These are phyloP conservation scores for Drosophila tropicalis DNA, from an alignment of 1,140 invertebrate species.

Conservation along the genomic window DNA sequence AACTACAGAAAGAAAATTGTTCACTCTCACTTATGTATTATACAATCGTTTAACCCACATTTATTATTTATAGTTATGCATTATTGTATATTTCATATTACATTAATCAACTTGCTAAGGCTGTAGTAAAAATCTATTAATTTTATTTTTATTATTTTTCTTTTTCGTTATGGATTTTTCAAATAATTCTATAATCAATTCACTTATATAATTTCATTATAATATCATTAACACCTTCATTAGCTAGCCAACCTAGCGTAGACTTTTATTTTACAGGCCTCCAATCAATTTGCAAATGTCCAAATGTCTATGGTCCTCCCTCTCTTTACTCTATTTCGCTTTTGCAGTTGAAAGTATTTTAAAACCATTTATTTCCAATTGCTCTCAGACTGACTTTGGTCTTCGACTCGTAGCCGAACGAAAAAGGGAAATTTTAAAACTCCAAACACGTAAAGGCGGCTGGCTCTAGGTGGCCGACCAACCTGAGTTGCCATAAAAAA, in stretches of 20 bases:
- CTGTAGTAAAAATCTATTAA: not conserved
- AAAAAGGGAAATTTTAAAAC: conserved; percentile 50
- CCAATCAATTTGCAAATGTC: conserved; percentile 64
- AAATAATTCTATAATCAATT: conserved; percentile 1
- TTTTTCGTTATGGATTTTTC: not conserved
- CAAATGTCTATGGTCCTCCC: conserved; percentile 33
- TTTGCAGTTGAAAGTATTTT: conserved; percentile 60
- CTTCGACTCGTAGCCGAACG: not conserved
- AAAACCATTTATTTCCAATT: conserved; percentile 67
- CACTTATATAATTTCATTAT: conserved; percentile 19
- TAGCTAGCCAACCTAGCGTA: conserved; percentile 20
- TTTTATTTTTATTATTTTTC: not conserved
- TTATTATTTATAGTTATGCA: too few species aligned
- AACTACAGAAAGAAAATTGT: too few species aligned
- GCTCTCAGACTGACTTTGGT: conserved; percentile 21
- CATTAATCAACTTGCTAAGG: too few species aligned
- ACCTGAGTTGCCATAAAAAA: conserved; percentile 70
- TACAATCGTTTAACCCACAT: too few species aligned
- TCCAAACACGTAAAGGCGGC: conserved; percentile 56
- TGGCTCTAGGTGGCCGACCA: conserved; percentile 25
- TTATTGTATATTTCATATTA: too few species aligned
- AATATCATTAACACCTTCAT: conserved; percentile 57
- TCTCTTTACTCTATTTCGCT: not conserved
- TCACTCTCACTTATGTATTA: too few species aligned
- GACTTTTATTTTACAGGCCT: conserved; percentile 5